Evolutionary conservation across 2,888 invertebrate species (phyloP), one percentile per base, ranked within the genome.

Genomic region (Agrochola circellaris): DNA sequence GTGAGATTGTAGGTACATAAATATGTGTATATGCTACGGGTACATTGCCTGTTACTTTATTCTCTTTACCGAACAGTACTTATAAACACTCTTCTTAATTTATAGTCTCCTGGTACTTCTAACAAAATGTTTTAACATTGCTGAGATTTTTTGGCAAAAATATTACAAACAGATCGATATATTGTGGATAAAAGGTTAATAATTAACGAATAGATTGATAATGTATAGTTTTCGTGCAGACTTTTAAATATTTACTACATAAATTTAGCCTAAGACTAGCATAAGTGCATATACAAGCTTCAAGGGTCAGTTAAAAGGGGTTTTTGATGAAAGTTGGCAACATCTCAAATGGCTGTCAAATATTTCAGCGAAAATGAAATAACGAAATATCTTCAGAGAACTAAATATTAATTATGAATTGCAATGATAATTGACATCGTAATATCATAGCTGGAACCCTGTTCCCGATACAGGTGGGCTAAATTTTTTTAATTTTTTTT

Each of bases 11-110:
- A 65, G 1, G 13, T 45, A 30, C 2, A 38, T 20, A 65, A 8
- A 34, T 64, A 20, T 17, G 11, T 80, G 20, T 54, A 51, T 51
- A 51, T 42, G 2, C 3, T 23, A 1, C 38, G 4, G 30, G 62
- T 56, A 75, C 75, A 64, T 79, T 68, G 82, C 62, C 62, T 66
- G 56, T 17, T 58, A 66, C 15, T 60, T 81, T 62, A 74, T 79
- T 66, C 34, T 34, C 34, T 45, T 17, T 34, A 42, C 64, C 3
- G 17, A 34, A 34, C 23, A 62, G 34, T 68, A 68, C 51, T n/a
- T 77, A n/a, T 81, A 84, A 81, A 84, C 73, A 84, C 38, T 54
- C 67, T 65, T 42, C 23, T 45, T 48, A 67, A 83, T 84, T 81
- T 84, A 84, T 84, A n/a, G 1, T 6, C 68, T 58, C 58, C 73